Base-by-base conservation (phyloP, 1,140 invertebrate species). In the Papilio glaucus region DNA sequence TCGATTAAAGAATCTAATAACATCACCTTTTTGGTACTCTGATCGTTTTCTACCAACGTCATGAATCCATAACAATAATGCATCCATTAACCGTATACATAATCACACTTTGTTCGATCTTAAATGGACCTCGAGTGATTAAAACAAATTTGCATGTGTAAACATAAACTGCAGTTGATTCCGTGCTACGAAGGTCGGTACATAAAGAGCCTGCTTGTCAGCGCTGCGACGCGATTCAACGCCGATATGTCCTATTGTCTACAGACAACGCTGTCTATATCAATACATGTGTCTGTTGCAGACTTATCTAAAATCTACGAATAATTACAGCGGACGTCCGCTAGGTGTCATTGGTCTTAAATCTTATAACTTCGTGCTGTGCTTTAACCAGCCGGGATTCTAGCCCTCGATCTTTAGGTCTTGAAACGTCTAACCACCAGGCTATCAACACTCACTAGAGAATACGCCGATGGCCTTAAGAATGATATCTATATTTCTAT, bases 91-190 rank as follows among this genome's bases (percentile, higher is more conserved):
- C 15, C 29, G 15, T n/a, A 18, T 39, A 65, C 37, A 15, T 65
- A 37, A 65, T 39, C 15, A 65, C 62, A 39, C n/a, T 65, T 18
- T 39, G 33, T 18, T 39, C 7, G 8, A 21, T 65, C 62, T 18
- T 21, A 41, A 65, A 65, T 65, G 62, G 62, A 18, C 39, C 62
- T 65, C 15, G 4, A 38, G 62, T 39, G 37, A 65, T 65, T 65
- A 65, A 24, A 10, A 21, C 39, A 15, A 13, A 21, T 38, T 24
- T 39, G 18, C 62, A 65, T 65, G 62, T 65, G 62, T 21, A 39
- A 38, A 21, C 29, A 41, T 65, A 65, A 65, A 37, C 37, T 41
- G 37, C 15, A 65, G 62, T 21, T 4, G n/a, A 39, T 65, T 65
- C 62, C 62, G 62, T 65, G 62, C 15, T 37, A 26, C 37, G 62